These are phyloP conservation scores for Apocrypta bakeri DNA, from an alignment of 1,140 invertebrate species.

Conservation along the genomic window DNA sequence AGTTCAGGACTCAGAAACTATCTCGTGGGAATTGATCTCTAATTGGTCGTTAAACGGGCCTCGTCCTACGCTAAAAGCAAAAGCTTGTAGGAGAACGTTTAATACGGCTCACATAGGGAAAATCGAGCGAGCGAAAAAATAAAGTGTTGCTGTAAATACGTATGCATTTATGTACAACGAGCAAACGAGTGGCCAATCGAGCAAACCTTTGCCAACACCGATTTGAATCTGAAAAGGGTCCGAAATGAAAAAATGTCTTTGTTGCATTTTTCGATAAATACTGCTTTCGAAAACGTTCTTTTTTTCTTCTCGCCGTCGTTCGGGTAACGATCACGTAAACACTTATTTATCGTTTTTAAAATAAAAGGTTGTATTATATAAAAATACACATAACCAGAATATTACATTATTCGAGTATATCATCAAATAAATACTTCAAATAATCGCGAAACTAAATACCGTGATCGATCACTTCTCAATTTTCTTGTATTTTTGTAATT, in stretches of 20 bases:
- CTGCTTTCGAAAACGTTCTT: too few relatives aligned
- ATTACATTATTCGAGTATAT: too few relatives aligned
- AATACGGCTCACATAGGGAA: not conserved
- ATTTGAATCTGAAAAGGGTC: not conserved
- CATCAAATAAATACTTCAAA: too few relatives aligned
- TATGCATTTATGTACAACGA: slow-evolving; percentile 30
- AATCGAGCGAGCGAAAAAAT: slow-evolving; percentile 31
- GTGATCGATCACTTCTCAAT: not conserved
- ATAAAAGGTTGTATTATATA: too few relatives aligned
- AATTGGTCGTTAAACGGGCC: slow-evolving; percentile 59
- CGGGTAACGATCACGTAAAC: too few relatives aligned
- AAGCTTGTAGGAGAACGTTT: slow-evolving; percentile 57
- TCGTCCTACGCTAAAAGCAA: slow-evolving; percentile 63
- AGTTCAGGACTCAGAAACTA: slow-evolving; percentile 45
- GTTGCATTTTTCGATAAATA: too few relatives aligned
- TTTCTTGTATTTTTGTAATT: not conserved
- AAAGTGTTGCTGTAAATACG: slow-evolving; percentile 4
- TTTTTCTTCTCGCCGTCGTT: too few relatives aligned
- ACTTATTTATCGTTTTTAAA: too few relatives aligned
- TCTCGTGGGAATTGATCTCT: slow-evolving; percentile 62
- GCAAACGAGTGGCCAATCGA: not conserved
- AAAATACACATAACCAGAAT: too few relatives aligned
- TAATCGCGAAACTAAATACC: too few relatives aligned
- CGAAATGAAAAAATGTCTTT: too few relatives aligned
- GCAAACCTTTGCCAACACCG: slow-evolving; percentile 12